A percentile compares a stretch with the other conserved stretches of the same genome.
phyloP scores from a whole-genome alignment of 2,888 invertebrate genomes.

The Ptilodon capucinus region DNA sequence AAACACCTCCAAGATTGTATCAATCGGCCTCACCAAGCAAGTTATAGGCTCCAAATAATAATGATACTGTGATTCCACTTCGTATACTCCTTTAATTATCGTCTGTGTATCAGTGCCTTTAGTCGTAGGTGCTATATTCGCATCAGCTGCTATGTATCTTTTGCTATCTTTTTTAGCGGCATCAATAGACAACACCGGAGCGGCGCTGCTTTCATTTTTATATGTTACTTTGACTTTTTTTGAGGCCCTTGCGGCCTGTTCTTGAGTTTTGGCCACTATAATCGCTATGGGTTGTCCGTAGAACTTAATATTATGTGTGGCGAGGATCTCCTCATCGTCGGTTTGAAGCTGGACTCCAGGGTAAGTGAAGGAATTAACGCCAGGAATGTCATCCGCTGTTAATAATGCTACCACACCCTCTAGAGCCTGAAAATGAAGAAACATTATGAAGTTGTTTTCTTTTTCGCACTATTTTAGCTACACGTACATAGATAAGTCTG shows the following conservation, averaged over 20 bases:
- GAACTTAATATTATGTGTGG: constrained; percentile 81
- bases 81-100: constrained; percentile 82
- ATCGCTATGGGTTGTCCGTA: constrained; percentile 88
- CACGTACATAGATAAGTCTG: background rate
- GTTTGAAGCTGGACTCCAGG: constrained; percentile 57
- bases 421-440: constrained; percentile 66
- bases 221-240: constrained; percentile 83
- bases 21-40: constrained; percentile 85
- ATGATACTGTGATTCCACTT: constrained; percentile 87
- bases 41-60: constrained; percentile 88
- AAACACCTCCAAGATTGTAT: constrained; percentile 86
- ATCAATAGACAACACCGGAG: constrained; percentile 64
- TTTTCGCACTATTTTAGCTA: background rate
- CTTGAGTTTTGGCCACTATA: constrained; percentile 83
- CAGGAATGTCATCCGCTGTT: constrained; percentile 87
- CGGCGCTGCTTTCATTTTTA: constrained; percentile 49
- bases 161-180: constrained; percentile 70
- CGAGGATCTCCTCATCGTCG: constrained; percentile 77
- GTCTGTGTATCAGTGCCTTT: constrained; percentile 59
- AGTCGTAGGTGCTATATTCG: constrained; percentile 47
- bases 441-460: background rate
- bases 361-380: constrained; percentile 81
- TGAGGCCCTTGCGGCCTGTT: constrained; percentile 80
- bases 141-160: constrained; percentile 43
- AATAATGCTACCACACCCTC: constrained; percentile 85